Base-by-base conservation (phyloP, 2,113 vertebrate species). In the Nothoprocta perdicaria region DNA sequence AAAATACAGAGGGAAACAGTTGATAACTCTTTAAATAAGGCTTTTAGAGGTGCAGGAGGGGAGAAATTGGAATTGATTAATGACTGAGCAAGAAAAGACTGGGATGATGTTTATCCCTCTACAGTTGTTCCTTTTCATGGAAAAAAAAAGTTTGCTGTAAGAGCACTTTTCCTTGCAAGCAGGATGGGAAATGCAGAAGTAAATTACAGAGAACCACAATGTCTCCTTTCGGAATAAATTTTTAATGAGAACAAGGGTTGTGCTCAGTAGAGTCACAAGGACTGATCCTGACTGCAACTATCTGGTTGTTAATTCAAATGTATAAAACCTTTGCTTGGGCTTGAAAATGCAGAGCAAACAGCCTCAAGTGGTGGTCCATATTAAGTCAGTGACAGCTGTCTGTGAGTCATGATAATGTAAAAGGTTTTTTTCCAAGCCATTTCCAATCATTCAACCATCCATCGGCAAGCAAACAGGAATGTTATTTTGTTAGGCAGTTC, bases 241-340 rank as follows among this genome's bases (percentile, higher is more conserved):
- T 88, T 92, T 94, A 94, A 94, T 93, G 87, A 92, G 82, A 89
- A 75, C 79, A 91, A 77, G 84, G 63, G 46, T 53, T 85, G 61
- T 80, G 43, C 81, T 94, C 72, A 58, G 48, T 93, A 40, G 43
- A 92, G 61, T 80, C 72, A 48, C 26, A 52, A 53, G 61, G 52
- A 38, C 61, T 67, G 68, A 71, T 91, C 74, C 24, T 46, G 17
- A 92, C 53, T 57, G 92, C 55, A 72, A 82, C 75, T 46, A 1
- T 58, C 65, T 66, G 33, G 79, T 79, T 60, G 63, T 82, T 94
- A 86, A 85, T 93, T 92, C 93, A 93, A 73, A 89, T 92, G 27
- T 60, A 82, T 76, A 83, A 91, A 94, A 83, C 87, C 80, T 4
- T 63, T 67, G 55, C 46, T 87, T 87, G 55, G 65, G 40, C 43